Percentiles rank a stretch among this genome's conserved stretches.
Conservation (phyloP, 2,888 invertebrate species). For the Drosophila cognata region DNA sequence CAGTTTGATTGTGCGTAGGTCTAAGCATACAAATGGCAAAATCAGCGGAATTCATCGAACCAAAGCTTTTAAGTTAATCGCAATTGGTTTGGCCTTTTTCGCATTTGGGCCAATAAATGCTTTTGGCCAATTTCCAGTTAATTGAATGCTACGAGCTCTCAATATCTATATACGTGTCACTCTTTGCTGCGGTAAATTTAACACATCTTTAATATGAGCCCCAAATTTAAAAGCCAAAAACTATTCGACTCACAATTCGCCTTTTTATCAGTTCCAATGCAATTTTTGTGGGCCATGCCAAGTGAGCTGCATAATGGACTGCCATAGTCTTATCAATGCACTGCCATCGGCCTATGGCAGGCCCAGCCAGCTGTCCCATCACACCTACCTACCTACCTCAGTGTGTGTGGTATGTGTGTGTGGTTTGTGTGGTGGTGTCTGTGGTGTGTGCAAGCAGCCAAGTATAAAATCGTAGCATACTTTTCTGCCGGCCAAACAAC, state of each 20-base stretch:
- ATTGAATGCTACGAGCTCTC: conserved; percentile 33
- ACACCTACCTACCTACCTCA: conserved; percentile 13
- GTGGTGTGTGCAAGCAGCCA: conserved; percentile 25
- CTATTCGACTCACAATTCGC: conserved; percentile 37
- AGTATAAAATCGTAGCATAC: conserved; percentile 63
- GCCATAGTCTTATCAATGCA: conserved; percentile 71
- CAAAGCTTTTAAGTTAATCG: conserved; percentile 46
- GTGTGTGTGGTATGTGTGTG: conserved; percentile 6
- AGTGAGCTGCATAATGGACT: conserved; percentile 75
- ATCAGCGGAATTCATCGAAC: conserved; percentile 48
- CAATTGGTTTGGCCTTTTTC: conserved; percentile 25
- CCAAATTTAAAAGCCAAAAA: not conserved
- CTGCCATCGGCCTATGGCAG: conserved; percentile 55
- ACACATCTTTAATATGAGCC: conserved; percentile 18
- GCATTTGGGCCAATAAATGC: conserved; percentile 31
- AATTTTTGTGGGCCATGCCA: conserved; percentile 52
- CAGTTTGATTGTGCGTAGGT: conserved; percentile 40
- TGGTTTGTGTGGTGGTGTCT: not conserved
- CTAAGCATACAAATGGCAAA: conserved; percentile 43
- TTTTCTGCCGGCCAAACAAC: conserved; percentile 48
- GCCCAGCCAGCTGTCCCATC: conserved; percentile 7
- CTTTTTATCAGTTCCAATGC: conserved; percentile 52
- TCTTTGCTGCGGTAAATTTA: conserved; percentile 1
- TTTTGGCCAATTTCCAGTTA: conserved; percentile 27
- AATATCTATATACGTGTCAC: not conserved